A percentile compares a stretch with the other conserved stretches of the same genome.
Conservation (phyloP, 2,888 invertebrate genomes). For the Drosophila parthenogenetica region DNA sequence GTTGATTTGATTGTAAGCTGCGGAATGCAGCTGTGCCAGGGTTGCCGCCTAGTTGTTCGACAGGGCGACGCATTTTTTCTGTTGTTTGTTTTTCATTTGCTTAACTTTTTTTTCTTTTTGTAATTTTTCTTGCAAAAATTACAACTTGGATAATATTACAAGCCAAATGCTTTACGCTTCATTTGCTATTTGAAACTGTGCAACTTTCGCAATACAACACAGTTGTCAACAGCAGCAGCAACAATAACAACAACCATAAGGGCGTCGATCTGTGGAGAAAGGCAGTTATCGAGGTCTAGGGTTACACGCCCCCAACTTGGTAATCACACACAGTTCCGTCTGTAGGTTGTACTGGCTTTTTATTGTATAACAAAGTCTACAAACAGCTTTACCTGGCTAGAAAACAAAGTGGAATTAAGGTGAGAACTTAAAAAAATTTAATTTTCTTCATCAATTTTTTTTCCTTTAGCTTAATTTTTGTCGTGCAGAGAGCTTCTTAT, state of each 20-base stretch:
- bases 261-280: conserved; percentile 50
- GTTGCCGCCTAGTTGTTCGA: conserved; percentile 69
- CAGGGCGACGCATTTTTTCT: conserved; percentile 69
- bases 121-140: conserved; percentile 5
- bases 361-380: not conserved
- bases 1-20: conserved; percentile 78
- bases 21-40: conserved; percentile 71
- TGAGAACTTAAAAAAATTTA: no score
- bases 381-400: not conserved
- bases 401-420: no score
- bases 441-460: no score
- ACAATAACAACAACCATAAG: conserved; percentile 17
- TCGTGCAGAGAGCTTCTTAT: not conserved
- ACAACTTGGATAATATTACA: conserved; percentile 51
- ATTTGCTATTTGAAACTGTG: conserved; percentile 49
- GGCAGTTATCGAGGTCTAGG: conserved; percentile 28
- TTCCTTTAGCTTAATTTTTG: no score
- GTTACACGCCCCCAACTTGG: conserved; percentile 29
- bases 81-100: conserved; percentile 30
- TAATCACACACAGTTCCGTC: conserved; percentile 22
- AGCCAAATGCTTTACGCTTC: conserved; percentile 57
- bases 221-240: conserved; percentile 22
- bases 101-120: not conserved
- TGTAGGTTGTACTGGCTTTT: not conserved
- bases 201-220: conserved; percentile 45